Percentiles rank a stretch among this genome's conserved stretches.
phyloP scores from a whole-genome alignment of 2,888 invertebrate species.

The Protodeltote pygarga region DNA sequence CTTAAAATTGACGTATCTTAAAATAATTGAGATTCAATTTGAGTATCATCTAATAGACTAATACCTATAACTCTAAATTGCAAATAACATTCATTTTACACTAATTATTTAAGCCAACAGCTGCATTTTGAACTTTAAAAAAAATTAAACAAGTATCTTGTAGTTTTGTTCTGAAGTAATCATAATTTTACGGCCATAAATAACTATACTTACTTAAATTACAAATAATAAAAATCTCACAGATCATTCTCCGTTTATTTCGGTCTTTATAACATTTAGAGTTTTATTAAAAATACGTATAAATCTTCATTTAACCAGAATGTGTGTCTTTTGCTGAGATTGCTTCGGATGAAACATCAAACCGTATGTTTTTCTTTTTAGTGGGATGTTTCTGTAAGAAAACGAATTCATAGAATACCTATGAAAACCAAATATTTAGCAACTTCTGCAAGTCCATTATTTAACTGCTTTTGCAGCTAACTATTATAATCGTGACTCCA shows the following conservation, averaged over 20 bases:
- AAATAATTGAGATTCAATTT: slow-evolving; percentile 47
- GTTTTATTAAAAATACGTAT: slow-evolving; percentile 39
- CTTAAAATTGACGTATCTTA: slow-evolving; percentile 39
- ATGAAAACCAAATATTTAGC: not conserved
- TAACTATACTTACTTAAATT: slow-evolving; percentile 25
- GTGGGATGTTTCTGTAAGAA: slow-evolving; percentile 72
- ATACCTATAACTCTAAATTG: slow-evolving; percentile 33
- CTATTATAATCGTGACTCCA: no score
- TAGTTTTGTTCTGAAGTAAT: slow-evolving; percentile 15
- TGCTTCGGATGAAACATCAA: slow-evolving; percentile 79
- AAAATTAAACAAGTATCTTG: slow-evolving; percentile 7
- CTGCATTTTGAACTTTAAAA: slow-evolving; percentile 1
- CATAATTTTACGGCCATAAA: slow-evolving; percentile 11
- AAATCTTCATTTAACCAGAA: slow-evolving; percentile 55
- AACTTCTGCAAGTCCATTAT: no score
- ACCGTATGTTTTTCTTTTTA: slow-evolving; percentile 81
- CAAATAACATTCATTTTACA: slow-evolving; percentile 31
- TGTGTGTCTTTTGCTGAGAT: slow-evolving; percentile 68
- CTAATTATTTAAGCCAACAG: slow-evolving; percentile 11
- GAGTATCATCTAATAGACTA: slow-evolving; percentile 38
- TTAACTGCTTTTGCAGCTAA: no score
- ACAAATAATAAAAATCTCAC: slow-evolving; percentile 45
- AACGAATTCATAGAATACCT: not conserved
- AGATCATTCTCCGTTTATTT: slow-evolving; percentile 47
- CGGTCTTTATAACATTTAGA: slow-evolving; percentile 46